Percentiles rank a stretch among this genome's conserved stretches.
These are phyloP conservation scores for Eurytemora carolleeae DNA, from an alignment of 1,140 invertebrate genomes.

Conservation along the genomic window DNA sequence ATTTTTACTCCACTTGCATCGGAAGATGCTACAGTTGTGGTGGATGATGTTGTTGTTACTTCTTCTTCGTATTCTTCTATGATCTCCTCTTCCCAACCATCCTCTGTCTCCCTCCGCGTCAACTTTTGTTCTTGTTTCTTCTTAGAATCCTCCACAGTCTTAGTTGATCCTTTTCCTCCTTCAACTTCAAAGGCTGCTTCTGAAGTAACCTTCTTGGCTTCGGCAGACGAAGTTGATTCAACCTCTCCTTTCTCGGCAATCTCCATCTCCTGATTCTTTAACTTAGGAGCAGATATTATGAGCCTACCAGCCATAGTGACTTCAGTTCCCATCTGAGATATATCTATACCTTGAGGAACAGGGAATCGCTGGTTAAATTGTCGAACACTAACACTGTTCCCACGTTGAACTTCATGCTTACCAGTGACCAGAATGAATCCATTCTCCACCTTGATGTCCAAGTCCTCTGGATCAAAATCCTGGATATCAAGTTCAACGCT, in stretches of 20 bases:
- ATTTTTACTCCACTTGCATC: background rate
- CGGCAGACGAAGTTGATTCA: background rate
- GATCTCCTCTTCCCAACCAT: constrained; percentile 12
- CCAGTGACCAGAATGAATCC: constrained; percentile 7
- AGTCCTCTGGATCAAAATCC: constrained; percentile 14
- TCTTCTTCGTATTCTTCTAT: constrained; percentile 9
- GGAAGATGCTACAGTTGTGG: background rate
- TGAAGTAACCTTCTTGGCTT: constrained; percentile 1
- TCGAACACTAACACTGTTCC: constrained; percentile 1
- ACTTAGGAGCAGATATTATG: constrained; percentile 10
- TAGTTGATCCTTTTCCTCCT: constrained; percentile 6
- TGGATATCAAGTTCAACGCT: constrained; percentile 11
- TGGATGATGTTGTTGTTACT: background rate
- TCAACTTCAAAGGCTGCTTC: constrained; percentile 5
- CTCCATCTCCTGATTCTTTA: background rate
- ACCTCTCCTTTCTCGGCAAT: background rate
- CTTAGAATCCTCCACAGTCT: background rate
- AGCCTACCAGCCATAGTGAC: constrained; percentile 7
- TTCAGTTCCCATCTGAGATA: background rate
- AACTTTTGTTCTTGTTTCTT: constrained; percentile 1
- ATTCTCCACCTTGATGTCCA: constrained; percentile 11
- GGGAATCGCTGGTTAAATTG: constrained; percentile 11
- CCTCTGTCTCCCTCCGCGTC: background rate
- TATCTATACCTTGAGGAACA: constrained; percentile 9
- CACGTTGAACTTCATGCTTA: constrained; percentile 10